Evolutionary conservation across 2,113 vertebrate species (phyloP), one percentile per base, ranked within the genome.

Genomic region (Regulus satrapa): DNA sequence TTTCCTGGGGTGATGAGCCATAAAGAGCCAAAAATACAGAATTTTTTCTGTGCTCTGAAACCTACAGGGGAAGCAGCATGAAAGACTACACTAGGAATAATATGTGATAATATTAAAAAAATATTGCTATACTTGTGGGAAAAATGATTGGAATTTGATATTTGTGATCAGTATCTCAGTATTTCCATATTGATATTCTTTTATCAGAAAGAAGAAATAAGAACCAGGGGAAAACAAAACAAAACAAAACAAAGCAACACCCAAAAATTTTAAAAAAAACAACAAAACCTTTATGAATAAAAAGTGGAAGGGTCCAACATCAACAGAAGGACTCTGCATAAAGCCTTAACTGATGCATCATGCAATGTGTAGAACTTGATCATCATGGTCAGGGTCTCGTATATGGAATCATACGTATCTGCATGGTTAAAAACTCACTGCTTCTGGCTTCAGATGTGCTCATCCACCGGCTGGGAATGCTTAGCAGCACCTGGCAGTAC

Each of bases 211-310:
- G 63, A 43, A 5, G 0, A 10, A 66, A 36, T 26, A 90, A 56
- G 14, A 55, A 49, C 7, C 1, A 79, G n/a, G 8, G 13, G 1
- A 1, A 18, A 36, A 6, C 29, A 10, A 19, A 8, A 2, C 3
- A 56, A 18, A 24, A 48, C 4, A 8, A 14, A 31, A 18, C 6
- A 51, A 32, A 5, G 45, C 38, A 78, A 26, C 8, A 40, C 10
- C 10, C 40, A 40, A 40, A 17, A 34, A 13, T 2, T n/a, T n/a
- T n/a, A n/a, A 55, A 28, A 5, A 54, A 41, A 78, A 26, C 8
- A 40, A 29, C 5, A 2, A 85, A 77, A 2, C 1, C 2, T 75
- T 68, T 63, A 25, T 45, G 6, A 90, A 74, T 31, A 66, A 49
- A 77, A 72, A 10, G 4, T 45, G 5, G 1, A 25, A 73, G 3